phyloP scores from a whole-genome alignment of 2,797 vertebrate species.

The Onychomys leucogaster region DNA sequence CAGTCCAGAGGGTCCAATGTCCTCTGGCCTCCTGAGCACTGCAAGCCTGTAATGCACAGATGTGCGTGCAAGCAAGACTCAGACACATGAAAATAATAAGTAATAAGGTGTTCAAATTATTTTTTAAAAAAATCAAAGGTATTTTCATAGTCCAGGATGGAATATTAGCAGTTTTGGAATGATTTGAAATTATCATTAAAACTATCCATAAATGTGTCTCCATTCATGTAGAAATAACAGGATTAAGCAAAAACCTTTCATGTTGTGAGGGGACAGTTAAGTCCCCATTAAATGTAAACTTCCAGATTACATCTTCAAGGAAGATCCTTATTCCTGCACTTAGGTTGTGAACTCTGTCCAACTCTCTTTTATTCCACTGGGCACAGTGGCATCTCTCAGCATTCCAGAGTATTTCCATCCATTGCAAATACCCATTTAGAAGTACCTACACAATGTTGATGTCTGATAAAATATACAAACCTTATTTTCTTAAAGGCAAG shows the following conservation, averaged over 20 bases:
- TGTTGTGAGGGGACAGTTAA: not conserved
- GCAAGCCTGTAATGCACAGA: too few species aligned
- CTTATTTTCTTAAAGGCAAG: conserved; percentile 55
- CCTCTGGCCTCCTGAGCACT: not conserved
- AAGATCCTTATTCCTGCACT: not conserved
- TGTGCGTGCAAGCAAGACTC: not conserved
- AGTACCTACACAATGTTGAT: conserved; percentile 52
- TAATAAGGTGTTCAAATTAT: not conserved
- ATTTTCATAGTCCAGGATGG: not conserved
- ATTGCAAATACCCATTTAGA: conserved; percentile 72
- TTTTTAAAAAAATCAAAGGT: not conserved
- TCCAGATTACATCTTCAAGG: not conserved
- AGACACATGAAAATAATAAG: not conserved
- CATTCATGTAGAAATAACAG: not conserved
- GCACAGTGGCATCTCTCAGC: not conserved
- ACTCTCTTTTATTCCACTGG: conserved; percentile 9
- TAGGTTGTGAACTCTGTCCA: not conserved
- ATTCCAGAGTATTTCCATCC: conserved; percentile 54
- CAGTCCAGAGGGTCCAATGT: not conserved
- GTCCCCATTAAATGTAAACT: not conserved
- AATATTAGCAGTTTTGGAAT: not conserved
- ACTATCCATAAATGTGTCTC: not conserved
- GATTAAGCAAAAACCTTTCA: not conserved
- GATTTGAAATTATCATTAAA: conserved; percentile 25
- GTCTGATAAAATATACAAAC: conserved; percentile 32